Base-by-base conservation (phyloP, 2,113 vertebrate genomes). In the Melanocharis versteri region DNA sequence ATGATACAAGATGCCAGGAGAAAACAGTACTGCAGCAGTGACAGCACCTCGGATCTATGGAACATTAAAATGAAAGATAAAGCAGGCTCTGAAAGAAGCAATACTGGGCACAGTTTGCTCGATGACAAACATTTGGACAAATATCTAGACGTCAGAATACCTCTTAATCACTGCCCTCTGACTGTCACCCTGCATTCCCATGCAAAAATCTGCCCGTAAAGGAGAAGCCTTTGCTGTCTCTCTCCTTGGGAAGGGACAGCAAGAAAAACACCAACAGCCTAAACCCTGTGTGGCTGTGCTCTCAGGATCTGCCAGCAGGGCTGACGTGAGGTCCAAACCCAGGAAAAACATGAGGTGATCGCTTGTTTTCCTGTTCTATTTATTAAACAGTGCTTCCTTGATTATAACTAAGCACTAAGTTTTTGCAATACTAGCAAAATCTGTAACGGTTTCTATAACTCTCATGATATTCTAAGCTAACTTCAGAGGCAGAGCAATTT, bases 391-490 rank as follows among this genome's bases (percentile, higher is more conserved):
- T 22, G 90, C 86, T 89, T 93, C 78, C 93, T 94, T 95, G 92
- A 97, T 97, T 96, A 96, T 95, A 97, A 96, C 96, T 87, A 93
- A 97, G 90, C 90, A 82, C 90, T 87, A 95, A 89, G 92, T 95
- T 96, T 97, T 93, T 97, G 96, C 94, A 97, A 96, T 89, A 96
- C 92, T 93, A 94, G 94, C 96, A 97, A 95, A 96, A 97, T 96
- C 96, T 84, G 90, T 92, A 95, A 87, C 48, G 2, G 92, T 94
- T 96, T 95, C 87, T 96, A 75, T 94, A 96, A 94, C 89, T 89
- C 95, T 96, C 84, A 83, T 96, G 94, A 96, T 93, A 96, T 96
- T 95, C 94, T 96, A 97, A 96, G 93, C 93, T 96, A 96, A 93
- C 94, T 96, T 93, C 94, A 96, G 95, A 97, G 93, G 93, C 96